Base-by-base conservation (phyloP, 2,797 vertebrate genomes). In the Galago senegalensis region DNA sequence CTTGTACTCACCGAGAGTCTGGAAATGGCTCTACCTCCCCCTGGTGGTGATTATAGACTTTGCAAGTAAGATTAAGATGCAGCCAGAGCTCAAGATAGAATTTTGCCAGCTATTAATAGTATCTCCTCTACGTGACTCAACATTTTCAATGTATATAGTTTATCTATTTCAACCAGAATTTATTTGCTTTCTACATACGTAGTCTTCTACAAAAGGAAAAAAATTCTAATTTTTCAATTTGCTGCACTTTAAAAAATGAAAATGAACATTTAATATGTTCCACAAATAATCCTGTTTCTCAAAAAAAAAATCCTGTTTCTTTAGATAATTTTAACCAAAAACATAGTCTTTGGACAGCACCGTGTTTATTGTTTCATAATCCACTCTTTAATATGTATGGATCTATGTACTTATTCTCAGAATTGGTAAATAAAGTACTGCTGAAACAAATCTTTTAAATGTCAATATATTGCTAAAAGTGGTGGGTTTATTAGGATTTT, bases 1-100 rank as follows among this genome's bases (percentile, higher is more conserved):
- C 53, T 29, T 72, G 4, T 27, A 27, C 65, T 92, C 43, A 5
- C 17, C 49, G 40, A 46, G 70, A 56, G 61, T 58, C 1, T 13
- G 18, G 29, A 94, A 93, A 95, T 0, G 70, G 86, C 89, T 91
- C 75, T 3, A n/a, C 72, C 18, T 73, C 89, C 94, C 94, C 79
- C 97, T 95, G 37, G 75, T 95, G 95, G 96, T 91, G 5, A 84
- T 95, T 79, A 43, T 21, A 69, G 69, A 81, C 25, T 21, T 89
- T 61, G 53, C 65, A 0, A 16, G 27, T 58, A 63, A 93, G 3
- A 79, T 79, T 31, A 81, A 95, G 87, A 92, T 5, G 61, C 40
- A 87, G 18, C 23, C 2, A 10, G 63, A 1, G 11, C 23, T 16
- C 25, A 70, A 56, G 27, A 69, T 13, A 25, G 17, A 13, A 6